These are phyloP conservation scores for Orycteropus afer DNA, from an alignment of 2,113 vertebrate species.

Conservation along the genomic window DNA sequence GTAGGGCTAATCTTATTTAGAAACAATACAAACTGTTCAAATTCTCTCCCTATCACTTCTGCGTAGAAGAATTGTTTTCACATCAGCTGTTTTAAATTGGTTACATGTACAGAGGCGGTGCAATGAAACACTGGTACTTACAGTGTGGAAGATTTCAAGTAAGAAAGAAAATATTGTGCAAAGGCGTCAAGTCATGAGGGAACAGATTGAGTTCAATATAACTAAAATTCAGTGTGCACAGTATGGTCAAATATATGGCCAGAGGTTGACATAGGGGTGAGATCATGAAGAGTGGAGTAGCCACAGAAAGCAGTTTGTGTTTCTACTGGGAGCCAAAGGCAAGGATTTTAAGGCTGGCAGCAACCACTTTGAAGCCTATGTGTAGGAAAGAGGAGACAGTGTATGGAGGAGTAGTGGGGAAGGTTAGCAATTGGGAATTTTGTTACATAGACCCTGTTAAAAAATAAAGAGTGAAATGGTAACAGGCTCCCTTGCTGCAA, in stretches of 20 bases:
- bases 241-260: neutral
- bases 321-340: neutral
- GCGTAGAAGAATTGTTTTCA: conserved; percentile 46
- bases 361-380: neutral
- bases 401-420: neutral
- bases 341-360: neutral
- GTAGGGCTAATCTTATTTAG: conserved; percentile 1
- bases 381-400: neutral
- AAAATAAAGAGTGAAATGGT: neutral
- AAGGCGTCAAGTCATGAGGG: neutral
- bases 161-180: neutral
- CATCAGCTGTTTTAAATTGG: conserved; percentile 49
- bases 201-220: neutral
- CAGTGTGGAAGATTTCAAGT: neutral
- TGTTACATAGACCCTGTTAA: neutral
- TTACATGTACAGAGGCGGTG: neutral
- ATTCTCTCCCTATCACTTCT: neutral
- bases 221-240: neutral
- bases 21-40: neutral
- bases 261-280: neutral
- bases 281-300: neutral
- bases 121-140: too few relatives aligned
- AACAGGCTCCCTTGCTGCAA: neutral
- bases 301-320: neutral
- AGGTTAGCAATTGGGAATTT: neutral